Percentiles rank a stretch among this genome's conserved stretches.
Evolutionary conservation across 1,140 invertebrate genomes (phyloP).

Genomic region (Heliothis virescens): DNA sequence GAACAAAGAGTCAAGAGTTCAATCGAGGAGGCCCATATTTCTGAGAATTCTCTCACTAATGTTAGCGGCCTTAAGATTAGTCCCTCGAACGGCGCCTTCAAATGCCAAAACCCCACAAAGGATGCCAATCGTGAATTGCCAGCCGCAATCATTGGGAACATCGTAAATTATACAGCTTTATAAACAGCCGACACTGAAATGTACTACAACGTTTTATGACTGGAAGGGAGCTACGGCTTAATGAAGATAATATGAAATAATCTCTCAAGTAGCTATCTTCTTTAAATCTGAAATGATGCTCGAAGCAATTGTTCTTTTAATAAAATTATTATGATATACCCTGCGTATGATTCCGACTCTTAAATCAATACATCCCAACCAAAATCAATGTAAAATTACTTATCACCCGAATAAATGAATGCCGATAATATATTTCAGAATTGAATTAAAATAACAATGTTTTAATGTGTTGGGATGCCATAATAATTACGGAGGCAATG

Average conservation of each 20-base stretch:
- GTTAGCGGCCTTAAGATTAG: slow-evolving; percentile 63
- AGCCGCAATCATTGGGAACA: slow-evolving; percentile 65
- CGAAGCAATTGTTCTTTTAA: neutral
- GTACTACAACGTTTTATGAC: slow-evolving; percentile 28
- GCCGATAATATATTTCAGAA: slow-evolving; percentile 28
- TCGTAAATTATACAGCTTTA: slow-evolving; percentile 64
- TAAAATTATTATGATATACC: too few relatives aligned
- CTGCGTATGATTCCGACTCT: neutral
- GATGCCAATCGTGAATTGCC: slow-evolving; percentile 76
- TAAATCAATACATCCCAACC: slow-evolving; percentile 5
- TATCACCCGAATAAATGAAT: slow-evolving; percentile 16
- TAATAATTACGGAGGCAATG: slow-evolving; percentile 64
- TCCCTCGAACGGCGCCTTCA: slow-evolving; percentile 61
- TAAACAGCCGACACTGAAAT: slow-evolving; percentile 37
- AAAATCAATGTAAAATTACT: slow-evolving; percentile 28
- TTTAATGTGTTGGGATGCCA: slow-evolving; percentile 51
- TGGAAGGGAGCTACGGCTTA: slow-evolving; percentile 2
- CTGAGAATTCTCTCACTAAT: slow-evolving; percentile 62
- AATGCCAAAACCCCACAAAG: slow-evolving; percentile 70
- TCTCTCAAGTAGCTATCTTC: neutral
- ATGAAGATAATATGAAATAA: slow-evolving; percentile 15
- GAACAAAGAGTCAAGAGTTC: slow-evolving; percentile 2
- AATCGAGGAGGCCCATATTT: slow-evolving; percentile 34
- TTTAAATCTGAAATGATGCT: neutral
- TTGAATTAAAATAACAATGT: slow-evolving; percentile 50